These are phyloP conservation scores for Neosilurus mollespiculum DNA, from an alignment of 2,797 vertebrate genomes.

Conservation along the genomic window DNA sequence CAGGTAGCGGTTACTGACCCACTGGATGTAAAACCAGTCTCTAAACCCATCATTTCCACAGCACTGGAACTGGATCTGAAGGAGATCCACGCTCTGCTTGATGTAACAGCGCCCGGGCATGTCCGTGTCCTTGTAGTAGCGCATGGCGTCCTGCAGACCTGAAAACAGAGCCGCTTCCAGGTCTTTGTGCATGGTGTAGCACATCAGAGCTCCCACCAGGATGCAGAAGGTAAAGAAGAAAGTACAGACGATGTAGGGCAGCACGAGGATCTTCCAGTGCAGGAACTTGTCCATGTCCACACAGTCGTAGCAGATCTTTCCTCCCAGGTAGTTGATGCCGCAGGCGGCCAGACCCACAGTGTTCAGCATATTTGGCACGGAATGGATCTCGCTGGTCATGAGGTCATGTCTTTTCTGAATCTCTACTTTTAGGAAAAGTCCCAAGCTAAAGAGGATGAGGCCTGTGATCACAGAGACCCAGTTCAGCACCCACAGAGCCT, in stretches of 20 bases:
- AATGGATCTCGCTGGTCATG: conserved; percentile 80
- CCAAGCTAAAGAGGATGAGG: conserved; percentile 80
- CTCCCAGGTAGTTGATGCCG: conserved; percentile 84
- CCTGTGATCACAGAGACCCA: conserved; percentile 86
- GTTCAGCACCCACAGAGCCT: conserved; percentile 86
- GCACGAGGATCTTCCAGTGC: conserved; percentile 84
- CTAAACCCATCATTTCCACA: conserved; percentile 83
- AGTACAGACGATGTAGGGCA: conserved; percentile 83
- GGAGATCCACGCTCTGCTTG: conserved; percentile 80
- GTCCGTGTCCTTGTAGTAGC: conserved; percentile 85
- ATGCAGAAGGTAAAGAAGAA: conserved; percentile 85
- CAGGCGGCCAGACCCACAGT: conserved; percentile 80
- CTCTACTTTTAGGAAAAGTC: conserved; percentile 84
- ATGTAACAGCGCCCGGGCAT: conserved; percentile 83
- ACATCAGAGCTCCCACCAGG: conserved; percentile 81
- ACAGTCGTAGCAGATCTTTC: conserved; percentile 86
- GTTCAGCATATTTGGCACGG: conserved; percentile 82
- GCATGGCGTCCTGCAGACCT: conserved; percentile 80
- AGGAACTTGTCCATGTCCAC: conserved; percentile 81
- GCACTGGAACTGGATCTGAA: conserved; percentile 86
- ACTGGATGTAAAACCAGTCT: conserved; percentile 90
- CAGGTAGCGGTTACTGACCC: conserved; percentile 83
- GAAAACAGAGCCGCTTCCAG: conserved; percentile 80
- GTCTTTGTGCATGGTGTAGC: conserved; percentile 76
- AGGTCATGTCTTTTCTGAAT: conserved; percentile 81